Evolutionary conservation across 2,888 invertebrate species (phyloP), one percentile per base, ranked within the genome.

Genomic region (Ochropleura leucogaster): DNA sequence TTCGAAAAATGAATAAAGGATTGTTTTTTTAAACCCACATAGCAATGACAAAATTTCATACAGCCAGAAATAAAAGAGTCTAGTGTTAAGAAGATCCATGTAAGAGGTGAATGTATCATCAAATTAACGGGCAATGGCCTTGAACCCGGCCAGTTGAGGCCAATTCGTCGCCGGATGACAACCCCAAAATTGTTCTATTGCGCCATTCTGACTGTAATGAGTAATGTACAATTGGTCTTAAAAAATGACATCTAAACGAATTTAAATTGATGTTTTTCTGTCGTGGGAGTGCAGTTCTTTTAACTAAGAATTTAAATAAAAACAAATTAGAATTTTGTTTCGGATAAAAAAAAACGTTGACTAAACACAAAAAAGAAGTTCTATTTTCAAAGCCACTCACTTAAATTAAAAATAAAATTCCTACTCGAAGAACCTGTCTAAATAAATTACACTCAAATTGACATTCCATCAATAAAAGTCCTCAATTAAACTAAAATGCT

Each of bases 141-240:
- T 91, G 91, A 91, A 91, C 91, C 86, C 82, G 74, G 6, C 63
- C 74, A 79, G 80, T 77, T 83, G 84, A 87, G 84, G 80, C 86
- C 88, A 90, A 91, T 91, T 91, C 87, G 83, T 88, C 83, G 87
- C 87, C 89, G 88, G 85, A 85, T 89, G 90, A 85, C 85, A 79
- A 85, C 82, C 81, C 85, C 89, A 80, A 90, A 89, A 87, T 89
- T 89, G 88, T 88, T 87, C 85, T 82, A 85, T 87, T 87, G 79
- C 77, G 77, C 80, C 78, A 87, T 87, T 78, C 73, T 65, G 44
- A 76, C 62, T 57, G 77, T 72, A 83, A 83, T 82, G 83, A 84
- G 73, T 77, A 85, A 85, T 82, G 77, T 47, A 20, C 80, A 80
- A 84, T 75, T 86, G 79, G 68, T 64, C 76, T 80, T 87, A 74